phyloP scores from a whole-genome alignment of 2,888 invertebrate genomes.

The Stramonita haemastoma region DNA sequence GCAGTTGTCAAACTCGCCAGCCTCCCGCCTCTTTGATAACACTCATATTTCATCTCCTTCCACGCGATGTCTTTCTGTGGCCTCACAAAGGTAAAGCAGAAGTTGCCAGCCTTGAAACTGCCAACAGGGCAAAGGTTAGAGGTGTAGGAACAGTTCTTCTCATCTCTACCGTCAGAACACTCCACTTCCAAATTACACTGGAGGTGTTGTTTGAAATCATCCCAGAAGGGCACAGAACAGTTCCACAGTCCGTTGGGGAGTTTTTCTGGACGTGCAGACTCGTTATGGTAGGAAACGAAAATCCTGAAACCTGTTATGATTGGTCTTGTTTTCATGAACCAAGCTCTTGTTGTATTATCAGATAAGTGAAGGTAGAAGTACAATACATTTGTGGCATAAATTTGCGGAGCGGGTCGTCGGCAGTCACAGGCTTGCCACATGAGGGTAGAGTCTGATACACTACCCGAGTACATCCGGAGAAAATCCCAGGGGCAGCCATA shows the following conservation, averaged over 20 bases:
- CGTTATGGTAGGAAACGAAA: neutral
- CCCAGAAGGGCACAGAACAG: neutral
- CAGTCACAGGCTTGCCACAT: too few species aligned
- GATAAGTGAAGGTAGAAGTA: too few species aligned
- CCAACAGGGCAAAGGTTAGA: neutral
- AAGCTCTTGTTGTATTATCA: too few species aligned
- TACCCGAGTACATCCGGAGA: too few species aligned
- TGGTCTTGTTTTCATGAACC: neutral
- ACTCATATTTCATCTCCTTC: too few species aligned
- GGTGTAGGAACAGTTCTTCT: neutral
- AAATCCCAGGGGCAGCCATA: too few species aligned
- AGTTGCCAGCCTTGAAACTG: neutral
- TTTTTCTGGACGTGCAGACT: neutral
- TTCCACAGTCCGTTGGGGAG: neutral
- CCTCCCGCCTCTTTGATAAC: too few species aligned
- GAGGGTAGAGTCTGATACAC: too few species aligned
- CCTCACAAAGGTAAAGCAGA: neutral
- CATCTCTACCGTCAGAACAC: neutral
- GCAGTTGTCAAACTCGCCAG: too few species aligned
- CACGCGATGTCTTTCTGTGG: too few species aligned
- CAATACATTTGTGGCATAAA: too few species aligned
- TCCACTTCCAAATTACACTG: neutral
- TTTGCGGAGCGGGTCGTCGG: too few species aligned
- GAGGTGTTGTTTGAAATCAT: neutral
- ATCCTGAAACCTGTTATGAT: neutral